Evolutionary conservation across 2,113 vertebrate species (phyloP).

Genomic region (Leptobrachium leishanense): DNA sequence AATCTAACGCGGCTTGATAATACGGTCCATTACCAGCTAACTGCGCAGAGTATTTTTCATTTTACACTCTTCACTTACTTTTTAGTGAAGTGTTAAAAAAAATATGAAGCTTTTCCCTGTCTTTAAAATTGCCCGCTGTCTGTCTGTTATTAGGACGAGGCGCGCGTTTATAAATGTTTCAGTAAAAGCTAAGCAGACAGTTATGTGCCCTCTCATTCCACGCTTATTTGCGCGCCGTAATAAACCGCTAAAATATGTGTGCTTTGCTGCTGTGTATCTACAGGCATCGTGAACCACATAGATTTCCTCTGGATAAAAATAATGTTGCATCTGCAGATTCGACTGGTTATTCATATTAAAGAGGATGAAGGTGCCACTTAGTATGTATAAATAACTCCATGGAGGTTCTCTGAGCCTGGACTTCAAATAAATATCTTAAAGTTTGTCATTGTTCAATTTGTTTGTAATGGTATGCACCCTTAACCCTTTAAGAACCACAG

Average conservation of each 20-base stretch:
- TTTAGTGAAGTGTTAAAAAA: conserved; percentile 84
- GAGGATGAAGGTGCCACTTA: conserved; percentile 72
- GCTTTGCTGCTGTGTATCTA: conserved; percentile 77
- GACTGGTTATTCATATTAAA: conserved; percentile 82
- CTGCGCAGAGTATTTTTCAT: conserved; percentile 85
- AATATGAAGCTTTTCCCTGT: conserved; percentile 83
- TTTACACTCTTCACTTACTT: conserved; percentile 83
- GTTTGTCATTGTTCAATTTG: no score
- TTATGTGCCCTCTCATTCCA: conserved; percentile 81
- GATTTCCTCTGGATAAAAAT: conserved; percentile 81
- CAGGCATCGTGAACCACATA: conserved; percentile 80
- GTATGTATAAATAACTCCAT: conserved; percentile 69
- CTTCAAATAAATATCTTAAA: no score
- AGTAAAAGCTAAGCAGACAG: conserved; percentile 80
- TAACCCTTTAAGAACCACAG: no score
- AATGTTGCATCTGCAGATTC: conserved; percentile 82
- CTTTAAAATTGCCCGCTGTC: conserved; percentile 80
- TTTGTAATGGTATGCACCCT: no score
- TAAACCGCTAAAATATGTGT: conserved; percentile 87
- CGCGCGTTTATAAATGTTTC: conserved; percentile 90
- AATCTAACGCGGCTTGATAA: conserved; percentile 84
- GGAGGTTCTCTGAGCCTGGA: conserved; percentile 63
- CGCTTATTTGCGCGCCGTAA: conserved; percentile 88
- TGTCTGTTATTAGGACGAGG: conserved; percentile 84
- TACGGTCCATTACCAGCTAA: conserved; percentile 89